Evolutionary conservation across 2,888 invertebrate species (phyloP), one percentile per base, ranked within the genome.

Genomic region (Galerucella nymphaeae): DNA sequence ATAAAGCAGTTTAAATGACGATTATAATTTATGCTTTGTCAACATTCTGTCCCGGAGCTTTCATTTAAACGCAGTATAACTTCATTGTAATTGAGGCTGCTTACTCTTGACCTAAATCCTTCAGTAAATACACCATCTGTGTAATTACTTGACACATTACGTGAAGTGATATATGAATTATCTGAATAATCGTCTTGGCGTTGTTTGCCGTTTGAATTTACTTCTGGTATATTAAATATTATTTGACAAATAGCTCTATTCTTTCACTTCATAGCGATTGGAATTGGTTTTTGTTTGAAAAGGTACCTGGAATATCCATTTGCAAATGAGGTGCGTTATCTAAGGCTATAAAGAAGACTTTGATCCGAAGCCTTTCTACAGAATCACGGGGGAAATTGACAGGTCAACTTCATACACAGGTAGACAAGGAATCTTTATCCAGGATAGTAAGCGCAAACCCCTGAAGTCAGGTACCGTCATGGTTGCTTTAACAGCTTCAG

Each of bases 41-140:
- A n/a, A 14, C 8, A 48, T n/a, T 6, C 48, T 13, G 48, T 18
- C 8, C 16, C n/a, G 13, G 59, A 9, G n/a, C 16, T n/a, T 38
- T n/a, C 59, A 59, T 9, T 59, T 10, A n/a, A 38, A 59, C 38
- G 23, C 59, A 59, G 38, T n/a, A 9, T 38, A 59, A 59, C n/a
- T 30, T 59, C 30, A 59, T 59, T 59, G 59, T 59, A 9, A 59
- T 38, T 16, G 18, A 10, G 59, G 59, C 30, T n/a, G 38, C 59
- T 59, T 59, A 38, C 30, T 59, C 38, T 38, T 59, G 59, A 59
- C 59, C 59, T 38, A 59, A 30, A 59, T 59, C 59, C 59, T 38
- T 59, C 59, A 59, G 30, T 30, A 59, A 59, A 38, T 59, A 59
- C 14, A 6, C 38, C 59, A 59, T 59, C 59, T 59, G 59, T 30